These are phyloP conservation scores for Athrips mouffetella DNA, from an alignment of 2,888 invertebrate genomes.

Conservation along the genomic window DNA sequence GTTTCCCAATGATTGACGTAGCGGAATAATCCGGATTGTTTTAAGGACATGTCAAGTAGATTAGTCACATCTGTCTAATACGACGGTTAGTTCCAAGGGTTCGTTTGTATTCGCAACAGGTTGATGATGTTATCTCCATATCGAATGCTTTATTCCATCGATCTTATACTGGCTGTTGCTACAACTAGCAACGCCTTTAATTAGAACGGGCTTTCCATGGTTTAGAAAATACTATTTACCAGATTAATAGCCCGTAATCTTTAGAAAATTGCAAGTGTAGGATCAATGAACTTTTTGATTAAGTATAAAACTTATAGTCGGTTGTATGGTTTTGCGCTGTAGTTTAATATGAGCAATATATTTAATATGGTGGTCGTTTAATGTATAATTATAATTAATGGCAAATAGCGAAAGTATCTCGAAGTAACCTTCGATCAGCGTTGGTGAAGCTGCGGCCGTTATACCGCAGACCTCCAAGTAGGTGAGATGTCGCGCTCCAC, in stretches of 20 bases:
- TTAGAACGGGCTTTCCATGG: background rate
- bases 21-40: conserved; percentile 32
- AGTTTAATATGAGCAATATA: background rate
- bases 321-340: background rate
- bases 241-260: background rate
- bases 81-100: too few species aligned
- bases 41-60: conserved; percentile 34
- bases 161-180: background rate
- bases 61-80: conserved; percentile 14
- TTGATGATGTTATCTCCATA: conserved; percentile 44
- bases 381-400: conserved; percentile 18
- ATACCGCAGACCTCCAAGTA: conserved; percentile 40
- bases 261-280: background rate
- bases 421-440: conserved; percentile 29
- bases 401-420: conserved; percentile 58
- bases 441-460: conserved; percentile 18
- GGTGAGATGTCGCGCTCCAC: conserved; percentile 63
- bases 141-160: conserved; percentile 42
- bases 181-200: background rate
- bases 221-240: conserved; percentile 9
- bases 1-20: conserved; percentile 13
- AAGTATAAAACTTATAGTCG: background rate
- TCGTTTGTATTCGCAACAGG: conserved; percentile 47
- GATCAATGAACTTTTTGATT: background rate
- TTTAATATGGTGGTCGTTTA: background rate